Base-by-base conservation (phyloP, 2,888 invertebrate genomes). In the Macaria liturata region DNA sequence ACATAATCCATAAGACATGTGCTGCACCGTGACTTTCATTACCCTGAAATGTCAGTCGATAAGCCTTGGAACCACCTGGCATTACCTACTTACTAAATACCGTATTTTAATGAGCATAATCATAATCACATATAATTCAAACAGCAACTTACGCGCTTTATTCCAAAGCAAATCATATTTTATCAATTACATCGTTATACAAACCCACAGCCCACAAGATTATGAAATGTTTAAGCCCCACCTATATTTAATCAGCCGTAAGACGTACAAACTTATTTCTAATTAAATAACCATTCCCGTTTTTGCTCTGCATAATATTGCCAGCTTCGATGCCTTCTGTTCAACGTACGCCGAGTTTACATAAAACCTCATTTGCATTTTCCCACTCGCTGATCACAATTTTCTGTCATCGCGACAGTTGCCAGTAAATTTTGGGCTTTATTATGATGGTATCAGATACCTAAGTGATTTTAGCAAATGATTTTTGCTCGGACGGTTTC, bases 401-500 rank as follows among this genome's bases (percentile, higher is more conserved):
- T 60, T 60, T 46, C 56, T 46, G 49, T 60, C 60, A 50, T 50
- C 46, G 32, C 39, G 8, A 20, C 30, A 9, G 20, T 40, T 54
- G 53, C 42, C 43, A 55, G 5, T 53, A 32, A 50, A 65, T 56
- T 48, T 42, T 42, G 39, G 43, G 54, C 50, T 56, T 45, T 65
- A 61, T 34, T 5, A 20, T 7, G 34, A 32, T 45, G 34, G 9
- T 3, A 39, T 49, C 49, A 56, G 51, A 59, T 54, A 46, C 46
- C 46, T 53, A 54, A 61, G 49, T 52, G 31, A 50, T 53, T 39
- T 34, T 32, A 43, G 39, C 55, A 6, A 2, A 30, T 37, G 43
- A 50, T 54, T 48, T 20, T 59, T 50, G 49, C 54, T 53, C 55
- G 57, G 60, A 66, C 69, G 70, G 73, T 88, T 86, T 83, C 76